Percentiles rank a stretch among this genome's conserved stretches.
Conservation (phyloP, 2,797 vertebrate genomes). For the Atherinosoma microstoma region DNA sequence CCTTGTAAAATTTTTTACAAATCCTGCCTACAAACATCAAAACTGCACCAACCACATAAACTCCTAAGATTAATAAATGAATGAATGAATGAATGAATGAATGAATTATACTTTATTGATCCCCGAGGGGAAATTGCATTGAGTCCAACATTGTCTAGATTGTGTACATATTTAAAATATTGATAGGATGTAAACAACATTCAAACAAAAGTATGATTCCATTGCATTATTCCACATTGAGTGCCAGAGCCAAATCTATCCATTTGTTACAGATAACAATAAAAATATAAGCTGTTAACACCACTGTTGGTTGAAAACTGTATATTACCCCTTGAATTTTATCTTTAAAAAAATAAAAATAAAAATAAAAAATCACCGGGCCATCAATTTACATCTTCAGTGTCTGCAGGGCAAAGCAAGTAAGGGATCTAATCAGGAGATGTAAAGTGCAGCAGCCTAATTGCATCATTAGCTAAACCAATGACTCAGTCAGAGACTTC, state of each 20-base stretch:
- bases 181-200: too few relatives aligned
- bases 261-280: constrained; percentile 18
- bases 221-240: too few relatives aligned
- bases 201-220: too few relatives aligned
- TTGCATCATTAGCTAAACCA: constrained; percentile 84
- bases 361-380: constrained; percentile 27
- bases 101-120: too few relatives aligned
- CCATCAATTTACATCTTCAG: constrained; percentile 39
- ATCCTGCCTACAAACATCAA: not conserved
- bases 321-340: constrained; percentile 35
- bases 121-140: too few relatives aligned
- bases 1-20: not conserved
- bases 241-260: constrained; percentile 15
- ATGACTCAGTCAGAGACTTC: constrained; percentile 81
- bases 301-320: constrained; percentile 40
- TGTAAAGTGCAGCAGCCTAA: constrained; percentile 78
- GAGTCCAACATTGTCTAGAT: too few relatives aligned
- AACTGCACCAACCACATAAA: too few relatives aligned
- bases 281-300: constrained; percentile 3
- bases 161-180: too few relatives aligned
- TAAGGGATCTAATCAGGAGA: constrained; percentile 76
- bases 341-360: constrained; percentile 24
- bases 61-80: too few relatives aligned
- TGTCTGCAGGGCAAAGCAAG: constrained; percentile 51
- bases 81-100: too few relatives aligned